Conservation (phyloP, 2,113 vertebrate genomes). For the Mellivora capensis region DNA sequence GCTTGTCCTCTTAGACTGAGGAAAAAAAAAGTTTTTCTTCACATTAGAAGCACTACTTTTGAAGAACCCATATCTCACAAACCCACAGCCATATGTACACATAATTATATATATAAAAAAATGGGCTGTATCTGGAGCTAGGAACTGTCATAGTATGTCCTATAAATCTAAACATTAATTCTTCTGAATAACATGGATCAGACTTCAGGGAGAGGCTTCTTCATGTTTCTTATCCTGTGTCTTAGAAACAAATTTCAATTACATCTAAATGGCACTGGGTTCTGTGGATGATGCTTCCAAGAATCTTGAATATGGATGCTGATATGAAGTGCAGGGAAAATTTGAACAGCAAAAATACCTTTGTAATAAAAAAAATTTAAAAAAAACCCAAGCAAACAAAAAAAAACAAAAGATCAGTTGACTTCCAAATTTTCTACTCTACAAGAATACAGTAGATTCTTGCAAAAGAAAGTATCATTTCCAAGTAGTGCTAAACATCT, state of each 20-base stretch:
- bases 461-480: background rate
- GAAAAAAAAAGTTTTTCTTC: background rate
- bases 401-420: background rate
- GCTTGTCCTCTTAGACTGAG: background rate
- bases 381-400: background rate
- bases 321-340: background rate
- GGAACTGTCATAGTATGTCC: background rate
- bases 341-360: slow-evolving; percentile 3
- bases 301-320: background rate
- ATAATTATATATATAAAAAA: background rate
- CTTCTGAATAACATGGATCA: background rate
- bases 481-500: background rate
- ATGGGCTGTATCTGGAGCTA: too few relatives aligned
- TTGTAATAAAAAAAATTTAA: background rate
- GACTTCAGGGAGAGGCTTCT: background rate
- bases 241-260: background rate
- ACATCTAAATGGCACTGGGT: background rate
- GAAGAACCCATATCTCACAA: background rate
- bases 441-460: background rate
- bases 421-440: background rate
- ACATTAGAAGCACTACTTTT: background rate
- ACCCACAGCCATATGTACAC: background rate
- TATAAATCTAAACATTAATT: background rate
- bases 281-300: background rate
- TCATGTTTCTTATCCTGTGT: background rate